Evolutionary conservation across 2,888 invertebrate species (phyloP).

Genomic region (Drosophila acutilabella): DNA sequence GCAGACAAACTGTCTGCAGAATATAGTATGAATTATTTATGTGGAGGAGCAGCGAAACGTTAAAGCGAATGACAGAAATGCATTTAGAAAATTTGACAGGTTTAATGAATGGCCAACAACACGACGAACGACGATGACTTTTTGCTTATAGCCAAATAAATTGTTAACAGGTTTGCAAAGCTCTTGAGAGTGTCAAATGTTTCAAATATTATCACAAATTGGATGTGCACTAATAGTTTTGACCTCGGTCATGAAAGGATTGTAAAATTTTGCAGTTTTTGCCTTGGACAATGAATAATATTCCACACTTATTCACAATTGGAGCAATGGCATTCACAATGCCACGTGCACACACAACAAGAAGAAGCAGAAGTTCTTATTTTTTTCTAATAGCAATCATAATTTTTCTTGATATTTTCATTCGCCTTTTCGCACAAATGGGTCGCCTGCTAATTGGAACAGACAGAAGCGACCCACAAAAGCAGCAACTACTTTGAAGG

Average conservation of each 20-base stretch:
- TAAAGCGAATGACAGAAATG: conserved; percentile 40
- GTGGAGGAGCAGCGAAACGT: conserved; percentile 8
- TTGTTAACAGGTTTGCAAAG: conserved; percentile 73
- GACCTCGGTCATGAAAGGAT: conserved; percentile 82
- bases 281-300: conserved; percentile 45
- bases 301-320: conserved; percentile 40
- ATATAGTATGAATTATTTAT: conserved; percentile 8
- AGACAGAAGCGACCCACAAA: conserved; percentile 43
- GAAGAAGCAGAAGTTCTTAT: neutral
- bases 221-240: conserved; percentile 77
- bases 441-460: conserved; percentile 74
- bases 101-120: conserved; percentile 54
- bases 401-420: conserved; percentile 60
- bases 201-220: conserved; percentile 68
- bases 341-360: conserved; percentile 53
- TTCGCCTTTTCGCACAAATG: conserved; percentile 47
- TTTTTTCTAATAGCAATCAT: conserved; percentile 63
- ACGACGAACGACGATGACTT: conserved; percentile 20
- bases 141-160: conserved; percentile 43
- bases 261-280: conserved; percentile 34
- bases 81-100: conserved; percentile 61
- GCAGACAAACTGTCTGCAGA: conserved; percentile 54
- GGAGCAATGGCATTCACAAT: conserved; percentile 69
- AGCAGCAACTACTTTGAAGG: conserved; percentile 34
- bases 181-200: conserved; percentile 26